phyloP scores from a whole-genome alignment of 2,888 invertebrate genomes.

The Meteorus colon region DNA sequence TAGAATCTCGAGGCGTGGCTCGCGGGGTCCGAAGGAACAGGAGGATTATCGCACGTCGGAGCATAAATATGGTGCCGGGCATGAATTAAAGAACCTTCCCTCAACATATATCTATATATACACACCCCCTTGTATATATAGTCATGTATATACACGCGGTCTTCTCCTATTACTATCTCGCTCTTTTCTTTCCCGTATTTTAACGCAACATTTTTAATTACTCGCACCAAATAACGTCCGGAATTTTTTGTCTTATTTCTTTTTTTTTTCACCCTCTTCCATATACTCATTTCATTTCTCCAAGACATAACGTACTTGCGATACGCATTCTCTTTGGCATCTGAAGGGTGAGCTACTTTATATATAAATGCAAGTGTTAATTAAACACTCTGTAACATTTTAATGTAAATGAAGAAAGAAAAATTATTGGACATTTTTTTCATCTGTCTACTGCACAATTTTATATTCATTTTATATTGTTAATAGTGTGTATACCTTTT shows the following conservation, averaged over 20 bases:
- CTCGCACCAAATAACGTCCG: conserved; percentile 53
- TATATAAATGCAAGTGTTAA: conserved; percentile 53
- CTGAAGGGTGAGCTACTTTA: conserved; percentile 42
- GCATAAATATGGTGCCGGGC: conserved; percentile 60
- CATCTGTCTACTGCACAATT: background rate
- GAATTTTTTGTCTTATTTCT: conserved; percentile 45
- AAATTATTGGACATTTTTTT: conserved; percentile 14
- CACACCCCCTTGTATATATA: conserved; percentile 13
- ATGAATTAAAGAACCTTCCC: conserved; percentile 59
- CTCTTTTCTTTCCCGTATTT: conserved; percentile 53
- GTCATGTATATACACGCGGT: conserved; percentile 7
- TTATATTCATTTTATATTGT: background rate
- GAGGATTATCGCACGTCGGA: conserved; percentile 50
- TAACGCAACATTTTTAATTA: conserved; percentile 60
- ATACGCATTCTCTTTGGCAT: conserved; percentile 40
- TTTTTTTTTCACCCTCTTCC: conserved; percentile 57
- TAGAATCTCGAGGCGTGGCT: conserved; percentile 70
- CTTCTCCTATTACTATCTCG: conserved; percentile 20
- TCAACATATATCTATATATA: conserved; percentile 14
- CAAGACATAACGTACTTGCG: conserved; percentile 50
- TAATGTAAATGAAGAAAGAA: conserved; percentile 27
- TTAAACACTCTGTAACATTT: conserved; percentile 57
- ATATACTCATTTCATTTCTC: conserved; percentile 48
- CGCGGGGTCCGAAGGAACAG: conserved; percentile 51
- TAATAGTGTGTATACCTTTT: background rate